Percentiles rank a stretch among this genome's conserved stretches.
phyloP scores from a whole-genome alignment of 2,888 invertebrate genomes.

The Epiblema foenella region DNA sequence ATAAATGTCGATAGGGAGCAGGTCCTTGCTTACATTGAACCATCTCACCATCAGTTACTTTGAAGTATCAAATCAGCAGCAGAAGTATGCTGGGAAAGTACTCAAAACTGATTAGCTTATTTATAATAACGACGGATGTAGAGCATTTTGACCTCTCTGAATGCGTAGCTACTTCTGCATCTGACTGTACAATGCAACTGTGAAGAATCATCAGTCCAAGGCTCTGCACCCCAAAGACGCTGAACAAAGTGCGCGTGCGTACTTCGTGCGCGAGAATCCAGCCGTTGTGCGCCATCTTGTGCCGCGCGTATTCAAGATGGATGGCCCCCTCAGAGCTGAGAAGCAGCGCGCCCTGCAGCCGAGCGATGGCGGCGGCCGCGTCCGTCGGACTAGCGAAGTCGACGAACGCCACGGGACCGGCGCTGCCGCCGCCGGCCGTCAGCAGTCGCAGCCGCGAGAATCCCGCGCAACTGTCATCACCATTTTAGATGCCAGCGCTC shows the following conservation, averaged over 20 bases:
- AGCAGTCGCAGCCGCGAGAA: conserved; percentile 99
- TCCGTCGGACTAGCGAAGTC: conserved; percentile 97
- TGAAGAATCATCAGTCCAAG: conserved; percentile 7
- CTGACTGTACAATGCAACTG: not conserved
- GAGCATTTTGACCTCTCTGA: no score
- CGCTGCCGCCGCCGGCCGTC: conserved; percentile 86
- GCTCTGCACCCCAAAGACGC: conserved; percentile 45
- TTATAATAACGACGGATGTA: no score
- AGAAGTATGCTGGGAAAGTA: no score
- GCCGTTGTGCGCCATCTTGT: conserved; percentile 95
- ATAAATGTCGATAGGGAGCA: conserved; percentile 24
- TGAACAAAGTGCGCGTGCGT: conserved; percentile 74
- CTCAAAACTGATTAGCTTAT: no score
- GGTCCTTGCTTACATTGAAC: not conserved
- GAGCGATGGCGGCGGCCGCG: conserved; percentile 96
- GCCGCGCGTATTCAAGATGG: conserved; percentile 99
- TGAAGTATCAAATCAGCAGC: no score
- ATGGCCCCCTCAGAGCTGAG: conserved; percentile 98
- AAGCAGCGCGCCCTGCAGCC: conserved; percentile 97
- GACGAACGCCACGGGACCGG: conserved; percentile 96
- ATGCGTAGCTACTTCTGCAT: no score
- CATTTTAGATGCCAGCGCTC: conserved; percentile 74
- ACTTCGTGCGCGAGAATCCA: conserved; percentile 85
- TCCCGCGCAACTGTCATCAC: conserved; percentile 97
- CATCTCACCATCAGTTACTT: not conserved